Evolutionary conservation across 1,140 invertebrate genomes (phyloP), one percentile per base, ranked within the genome.

Genomic region (Melipona quadrifasciata): DNA sequence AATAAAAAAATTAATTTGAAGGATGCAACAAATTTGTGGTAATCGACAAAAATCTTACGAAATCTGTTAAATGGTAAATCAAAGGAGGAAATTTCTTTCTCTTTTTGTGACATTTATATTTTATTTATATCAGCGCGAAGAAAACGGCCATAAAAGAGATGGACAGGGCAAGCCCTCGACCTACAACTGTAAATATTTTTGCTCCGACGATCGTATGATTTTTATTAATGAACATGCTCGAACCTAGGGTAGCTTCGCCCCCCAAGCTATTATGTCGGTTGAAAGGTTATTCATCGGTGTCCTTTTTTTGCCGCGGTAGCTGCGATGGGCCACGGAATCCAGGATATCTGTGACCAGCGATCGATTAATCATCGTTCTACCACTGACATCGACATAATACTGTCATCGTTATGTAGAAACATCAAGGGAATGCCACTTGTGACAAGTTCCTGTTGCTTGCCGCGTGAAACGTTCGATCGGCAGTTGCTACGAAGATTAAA

Each of bases 141-240:
- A 74, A 31, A 68, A 27, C 5, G 12, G 34, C 5, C 4, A 55
- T 8, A 58, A 51, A 64, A 53, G 27, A 0, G 4, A 68, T 14
- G 14, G 47, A 65, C 58, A 24, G n/a, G 19, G 2, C 14, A 12
- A 55, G 11, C 19, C 53, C 24, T 19, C 14, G 57, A 34, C 39
- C 39, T 82, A 16, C 34, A 39, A 87, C 86, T 90, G 85, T 92
- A 90, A 91, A 91, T 88, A 90, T 90, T 91, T 88, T 90, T 90
- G 84, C 31, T 47, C 88, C 91, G 91, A 93, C 89, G 91, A 91
- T 85, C 79, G 88, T 90, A 91, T 91, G 91, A 93, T 93, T 93
- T 93, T 94, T 94, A 94, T 94, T 94, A 92, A 94, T 93, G 93
- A 85, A 77, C 72, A 31, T 34, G 17, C 19, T 10, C 21, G 65